Percentiles rank a stretch among this genome's conserved stretches.
phyloP scores from a whole-genome alignment of 2,888 invertebrate genomes.

The Meliscaeva auricollis region DNA sequence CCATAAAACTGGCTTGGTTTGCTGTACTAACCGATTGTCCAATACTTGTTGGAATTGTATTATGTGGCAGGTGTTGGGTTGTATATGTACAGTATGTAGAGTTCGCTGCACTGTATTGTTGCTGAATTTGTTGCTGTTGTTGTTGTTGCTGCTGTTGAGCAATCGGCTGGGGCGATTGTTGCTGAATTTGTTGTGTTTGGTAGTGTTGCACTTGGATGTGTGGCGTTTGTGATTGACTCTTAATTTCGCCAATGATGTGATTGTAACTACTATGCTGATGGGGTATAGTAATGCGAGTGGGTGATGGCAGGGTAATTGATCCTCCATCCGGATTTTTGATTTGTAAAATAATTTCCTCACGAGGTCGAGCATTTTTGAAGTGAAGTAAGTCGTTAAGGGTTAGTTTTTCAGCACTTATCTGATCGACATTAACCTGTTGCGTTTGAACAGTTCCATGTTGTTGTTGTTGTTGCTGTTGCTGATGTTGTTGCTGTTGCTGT shows the following conservation, averaged over 20 bases:
- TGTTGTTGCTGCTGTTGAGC: constrained; percentile 74
- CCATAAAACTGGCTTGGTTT: constrained; percentile 39
- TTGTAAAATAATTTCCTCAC: constrained; percentile 82
- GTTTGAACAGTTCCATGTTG: constrained; percentile 80
- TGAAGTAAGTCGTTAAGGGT: constrained; percentile 82
- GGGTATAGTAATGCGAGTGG: constrained; percentile 79
- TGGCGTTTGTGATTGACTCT: constrained; percentile 80
- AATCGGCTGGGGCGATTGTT: constrained; percentile 51
- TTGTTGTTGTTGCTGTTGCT: constrained; percentile 78
- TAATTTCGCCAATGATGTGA: constrained; percentile 82
- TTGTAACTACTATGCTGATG: constrained; percentile 79
- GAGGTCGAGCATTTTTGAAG: constrained; percentile 81
- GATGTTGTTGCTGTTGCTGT: constrained; percentile 76
- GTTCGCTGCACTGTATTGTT: constrained; percentile 76
- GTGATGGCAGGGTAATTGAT: constrained; percentile 81
- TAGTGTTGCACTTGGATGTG: constrained; percentile 83
- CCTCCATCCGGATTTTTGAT: constrained; percentile 82
- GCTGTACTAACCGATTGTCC: constrained; percentile 36
- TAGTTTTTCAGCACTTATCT: constrained; percentile 82
- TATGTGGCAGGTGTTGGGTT: constrained; percentile 76
- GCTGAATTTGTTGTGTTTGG: constrained; percentile 77
- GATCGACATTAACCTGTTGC: constrained; percentile 80
- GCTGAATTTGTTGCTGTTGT: constrained; percentile 73
- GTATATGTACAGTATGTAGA: constrained; percentile 75
- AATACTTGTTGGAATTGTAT: constrained; percentile 47